Evolutionary conservation across 1,140 invertebrate genomes (phyloP).

Genomic region (Drosophila littoralis): DNA sequence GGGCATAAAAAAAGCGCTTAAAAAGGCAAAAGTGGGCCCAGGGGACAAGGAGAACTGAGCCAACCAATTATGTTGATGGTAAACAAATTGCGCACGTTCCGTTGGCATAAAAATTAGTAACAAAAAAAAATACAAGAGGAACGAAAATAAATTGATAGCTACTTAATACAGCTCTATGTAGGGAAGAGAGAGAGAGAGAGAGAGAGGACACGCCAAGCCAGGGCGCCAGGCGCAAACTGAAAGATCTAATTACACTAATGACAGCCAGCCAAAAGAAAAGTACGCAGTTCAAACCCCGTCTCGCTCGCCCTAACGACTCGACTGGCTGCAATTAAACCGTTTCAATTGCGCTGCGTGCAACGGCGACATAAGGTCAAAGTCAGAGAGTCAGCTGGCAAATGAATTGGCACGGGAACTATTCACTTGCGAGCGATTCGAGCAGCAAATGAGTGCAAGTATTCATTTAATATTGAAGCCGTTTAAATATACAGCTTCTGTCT

Average conservation of each 20-base stretch:
- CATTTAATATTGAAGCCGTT: conserved; percentile 70
- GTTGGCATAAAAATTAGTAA: conserved; percentile 75
- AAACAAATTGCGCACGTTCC: conserved; percentile 84
- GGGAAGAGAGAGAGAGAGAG: not conserved
- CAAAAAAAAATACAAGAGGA: conserved; percentile 28
- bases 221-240: conserved; percentile 50
- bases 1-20: conserved; percentile 75
- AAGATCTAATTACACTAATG: conserved; percentile 84
- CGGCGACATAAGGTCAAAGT: conserved; percentile 80
- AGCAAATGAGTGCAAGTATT: conserved; percentile 53
- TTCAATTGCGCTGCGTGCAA: conserved; percentile 81
- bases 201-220: conserved; percentile 65
- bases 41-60: conserved; percentile 53
- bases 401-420: conserved; percentile 62
- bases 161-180: conserved; percentile 10
- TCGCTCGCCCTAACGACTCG: not conserved
- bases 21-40: conserved; percentile 68
- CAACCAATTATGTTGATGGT: conserved; percentile 84
- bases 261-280: conserved; percentile 33
- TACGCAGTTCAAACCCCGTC: not conserved
- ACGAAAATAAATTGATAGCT: conserved; percentile 53
- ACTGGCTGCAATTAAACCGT: conserved; percentile 75
- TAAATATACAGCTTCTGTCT: conserved; percentile 58
- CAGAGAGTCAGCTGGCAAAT: conserved; percentile 78
- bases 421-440: not conserved